Conservation (phyloP, 1,140 invertebrate species). For the Phymorhynchus buccinoides region DNA sequence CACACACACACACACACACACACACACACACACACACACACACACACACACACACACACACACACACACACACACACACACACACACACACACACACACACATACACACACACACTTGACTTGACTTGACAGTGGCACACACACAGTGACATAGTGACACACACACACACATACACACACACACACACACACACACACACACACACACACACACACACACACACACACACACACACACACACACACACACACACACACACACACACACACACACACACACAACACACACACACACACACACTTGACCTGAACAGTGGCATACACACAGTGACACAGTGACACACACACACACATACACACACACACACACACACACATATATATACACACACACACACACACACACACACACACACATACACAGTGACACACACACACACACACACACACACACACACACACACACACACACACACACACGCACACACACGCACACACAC, state of each 20-base stretch:
- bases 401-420: neutral
- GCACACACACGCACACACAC: neutral
- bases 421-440: neutral
- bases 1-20: too few species aligned
- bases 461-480: neutral
- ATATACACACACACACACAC: neutral
- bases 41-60: too few species aligned
- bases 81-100: too few species aligned
- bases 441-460: constrained; percentile 8
- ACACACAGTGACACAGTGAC: neutral
- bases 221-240: neutral
- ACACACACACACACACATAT: constrained; percentile 6
- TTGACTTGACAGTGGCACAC: neutral
- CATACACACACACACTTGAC: neutral
- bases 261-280: neutral
- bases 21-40: too few species aligned
- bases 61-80: too few species aligned
- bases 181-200: neutral
- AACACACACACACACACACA: neutral
- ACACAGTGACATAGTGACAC: neutral
- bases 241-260: neutral
- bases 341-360: neutral
- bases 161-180: too few species aligned
- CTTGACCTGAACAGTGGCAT: too few species aligned
- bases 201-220: neutral